Base-by-base conservation (phyloP, 1,140 invertebrate species). In the Gonatopus flavifemur region DNA sequence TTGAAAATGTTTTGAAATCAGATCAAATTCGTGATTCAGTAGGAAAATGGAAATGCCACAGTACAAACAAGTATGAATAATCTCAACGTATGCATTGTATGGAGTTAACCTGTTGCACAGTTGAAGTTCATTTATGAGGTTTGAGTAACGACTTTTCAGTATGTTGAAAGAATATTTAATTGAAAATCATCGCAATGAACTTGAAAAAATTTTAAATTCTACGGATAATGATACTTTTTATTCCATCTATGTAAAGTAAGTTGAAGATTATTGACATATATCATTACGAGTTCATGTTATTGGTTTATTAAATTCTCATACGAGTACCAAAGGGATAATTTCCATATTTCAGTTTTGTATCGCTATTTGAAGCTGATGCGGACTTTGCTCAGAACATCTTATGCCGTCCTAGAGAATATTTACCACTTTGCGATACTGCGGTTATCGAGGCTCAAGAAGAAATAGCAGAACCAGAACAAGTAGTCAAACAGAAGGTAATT, bases 401-500 rank as follows among this genome's bases (percentile, higher is more conserved):
- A 22, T 69, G 71, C 7, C 61, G 70, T 32, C 84, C 87, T n/a
- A 68, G 76, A 30, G 57, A 77, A 44, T 70, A 82, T 43, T 68
- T 88, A 49, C 79, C 83, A 49, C 44, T 81, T 10, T 88, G 86
- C 68, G 82, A 91, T 67, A 64, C 77, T 46, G 83, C 84, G 48
- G 78, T 85, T 12, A 63, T 85, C 15, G 70, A 77, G 59, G 84
- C 82, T 18, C 85, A 89, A 65, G 73, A 81, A 64, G 62, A 76
- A 49, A 62, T 89, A n/a, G 64, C 78, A 41, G 72, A 80, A 48
- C 52, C 70, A 40, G 50, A 72, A 20, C 71, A 80, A 62, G 67
- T 49, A 31, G 50, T 88, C 4, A 91, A 92, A 70, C 70, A 64
- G 44, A 86, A 86, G 74, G 80, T 91, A 49, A 85, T 85, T 74